Evolutionary conservation across 2,888 invertebrate species (phyloP), one percentile per base, ranked within the genome.

Genomic region (Ennomos erosarius): DNA sequence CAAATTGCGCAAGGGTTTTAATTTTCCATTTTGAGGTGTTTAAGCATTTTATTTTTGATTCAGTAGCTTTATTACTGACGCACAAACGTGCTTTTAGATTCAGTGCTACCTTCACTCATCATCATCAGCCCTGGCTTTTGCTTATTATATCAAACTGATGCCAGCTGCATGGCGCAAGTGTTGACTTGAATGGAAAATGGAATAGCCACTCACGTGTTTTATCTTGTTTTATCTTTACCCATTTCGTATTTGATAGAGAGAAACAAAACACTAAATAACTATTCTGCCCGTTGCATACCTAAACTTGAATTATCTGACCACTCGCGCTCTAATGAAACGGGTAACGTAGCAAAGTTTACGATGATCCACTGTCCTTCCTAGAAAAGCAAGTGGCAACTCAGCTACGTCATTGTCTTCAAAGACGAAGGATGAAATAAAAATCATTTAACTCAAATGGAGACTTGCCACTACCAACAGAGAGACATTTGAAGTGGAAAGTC

Each of bases 401-500:
- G 33, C 36, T 45, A 10, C 38, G 36, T 55, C 56, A 49, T 59
- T 55, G 55, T 62, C 52, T 58, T 37, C 34, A 39, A 35, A 50
- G 51, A 59, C 50, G 39, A 63, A 64, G 64, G 49, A 58, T 59
- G 55, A 61, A 62, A 62, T 56, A 55, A 58, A 59, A 47, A 16
- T 46, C 40, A 40, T 56, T 56, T 57, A 16, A 54, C 50, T 37
- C 39, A 13, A 52, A 52, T 45, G 34, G 36, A 40, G 40, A 44
- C 10, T 48, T 55, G 45, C 51, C 46, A 52, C 54, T 40, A 55
- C 52, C 55, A 56, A 57, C 53, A 52, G 42, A 37, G 26, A 33
- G 51, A 46, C 33, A 38, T 33, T 33, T 8, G 26, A 10, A n/a
- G n/a, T n/a, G 43, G 33, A 26, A 26, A 26, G 26, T 26, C 26